Evolutionary conservation across 2,113 vertebrate species (phyloP).

Genomic region (Myiozetetes cayanensis): DNA sequence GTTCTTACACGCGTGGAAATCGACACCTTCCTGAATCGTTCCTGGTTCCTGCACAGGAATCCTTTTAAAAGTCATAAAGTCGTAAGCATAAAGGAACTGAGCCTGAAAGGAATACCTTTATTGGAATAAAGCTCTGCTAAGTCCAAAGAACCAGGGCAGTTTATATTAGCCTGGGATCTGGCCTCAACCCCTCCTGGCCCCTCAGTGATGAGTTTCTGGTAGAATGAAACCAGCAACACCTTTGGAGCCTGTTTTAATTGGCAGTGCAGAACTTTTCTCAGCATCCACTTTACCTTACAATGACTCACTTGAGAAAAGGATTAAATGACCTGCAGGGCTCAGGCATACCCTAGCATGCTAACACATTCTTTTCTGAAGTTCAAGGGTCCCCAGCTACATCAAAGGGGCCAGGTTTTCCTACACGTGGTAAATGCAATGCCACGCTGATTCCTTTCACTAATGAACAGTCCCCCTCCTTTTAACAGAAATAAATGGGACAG

Average conservation of each 20-base stretch:
- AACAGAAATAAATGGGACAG: neutral
- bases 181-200: neutral
- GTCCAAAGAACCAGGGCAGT: neutral
- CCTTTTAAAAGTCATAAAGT: neutral
- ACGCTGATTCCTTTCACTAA: constrained; percentile 56
- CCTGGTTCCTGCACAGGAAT: neutral
- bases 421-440: constrained; percentile 7
- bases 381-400: constrained; percentile 57
- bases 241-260: constrained; percentile 58
- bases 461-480: neutral
- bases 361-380: constrained; percentile 58
- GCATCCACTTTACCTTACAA: constrained; percentile 57
- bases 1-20: neutral
- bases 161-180: neutral
- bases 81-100: neutral
- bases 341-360: constrained; percentile 7
- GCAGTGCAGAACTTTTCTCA: constrained; percentile 32
- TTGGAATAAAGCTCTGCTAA: neutral
- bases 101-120: neutral
- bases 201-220: constrained; percentile 32
- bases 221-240: constrained; percentile 48
- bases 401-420: constrained; percentile 39
- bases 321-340: constrained; percentile 43
- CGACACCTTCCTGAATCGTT: neutral
- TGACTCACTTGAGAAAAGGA: constrained; percentile 38